Evolutionary conservation across 2,113 vertebrate species (phyloP).

Genomic region (rat (Rattus norvegicus)): DNA sequence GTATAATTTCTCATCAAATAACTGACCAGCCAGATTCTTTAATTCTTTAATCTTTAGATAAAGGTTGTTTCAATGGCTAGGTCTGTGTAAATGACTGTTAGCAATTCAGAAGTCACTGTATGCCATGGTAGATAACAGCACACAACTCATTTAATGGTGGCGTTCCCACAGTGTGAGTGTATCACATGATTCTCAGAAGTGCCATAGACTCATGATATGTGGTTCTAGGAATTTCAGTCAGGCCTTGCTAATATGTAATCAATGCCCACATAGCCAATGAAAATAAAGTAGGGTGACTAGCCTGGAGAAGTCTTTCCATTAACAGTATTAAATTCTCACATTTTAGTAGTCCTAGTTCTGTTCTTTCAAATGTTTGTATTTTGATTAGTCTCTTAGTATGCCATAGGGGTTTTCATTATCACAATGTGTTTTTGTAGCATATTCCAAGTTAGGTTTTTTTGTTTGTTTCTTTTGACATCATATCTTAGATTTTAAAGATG

Average conservation of each 20-base stretch:
- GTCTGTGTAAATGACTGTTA: conserved; percentile 13
- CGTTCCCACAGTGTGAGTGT: neutral
- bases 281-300: neutral
- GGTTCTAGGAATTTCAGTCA: conserved; percentile 15
- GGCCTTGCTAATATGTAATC: conserved; percentile 19
- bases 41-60: conserved; percentile 17
- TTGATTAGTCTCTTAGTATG: conserved; percentile 36
- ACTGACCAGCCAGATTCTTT: neutral
- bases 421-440: neutral
- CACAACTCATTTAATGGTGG: conserved; percentile 45
- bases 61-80: conserved; percentile 41
- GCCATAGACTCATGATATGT: neutral
- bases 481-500: neutral
- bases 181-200: neutral
- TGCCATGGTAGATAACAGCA: conserved; percentile 28
- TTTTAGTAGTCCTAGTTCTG: conserved; percentile 14
- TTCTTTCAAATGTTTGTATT: conserved; percentile 46
- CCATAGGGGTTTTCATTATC: neutral
- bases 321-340: neutral
- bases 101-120: conserved; percentile 41
- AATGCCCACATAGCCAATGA: neutral
- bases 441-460: conserved; percentile 20
- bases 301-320: neutral
- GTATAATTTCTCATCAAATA: conserved; percentile 38
- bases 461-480: too few species aligned